Evolutionary conservation across 1,140 invertebrate species (phyloP).

Genomic region (Drosophila athabasca): DNA sequence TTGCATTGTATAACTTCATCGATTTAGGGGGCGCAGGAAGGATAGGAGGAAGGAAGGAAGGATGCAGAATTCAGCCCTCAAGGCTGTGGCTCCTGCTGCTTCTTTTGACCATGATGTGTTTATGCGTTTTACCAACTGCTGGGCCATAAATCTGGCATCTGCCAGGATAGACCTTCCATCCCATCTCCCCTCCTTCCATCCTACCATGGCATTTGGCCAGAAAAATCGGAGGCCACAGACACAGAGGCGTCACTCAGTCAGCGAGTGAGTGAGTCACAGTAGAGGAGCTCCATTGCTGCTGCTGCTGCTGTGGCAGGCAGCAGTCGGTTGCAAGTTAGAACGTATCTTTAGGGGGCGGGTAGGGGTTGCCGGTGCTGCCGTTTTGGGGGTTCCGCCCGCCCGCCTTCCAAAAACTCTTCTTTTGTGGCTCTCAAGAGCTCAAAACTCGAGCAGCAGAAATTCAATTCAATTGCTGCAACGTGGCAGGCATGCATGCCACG

Average conservation of each 20-base stretch:
- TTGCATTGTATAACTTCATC: constrained; percentile 39
- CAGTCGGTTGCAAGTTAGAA: constrained; percentile 40
- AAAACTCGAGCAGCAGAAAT: constrained; percentile 60
- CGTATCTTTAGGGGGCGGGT: not conserved
- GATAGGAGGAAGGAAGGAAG: too few relatives aligned
- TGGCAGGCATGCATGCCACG: constrained; percentile 24
- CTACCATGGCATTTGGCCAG: constrained; percentile 55
- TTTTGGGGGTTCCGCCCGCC: constrained; percentile 17
- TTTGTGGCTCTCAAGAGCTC: constrained; percentile 62
- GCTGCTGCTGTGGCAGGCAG: constrained; percentile 2
- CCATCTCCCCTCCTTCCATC: not conserved
- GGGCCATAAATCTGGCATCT: constrained; percentile 61
- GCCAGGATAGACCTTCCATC: not conserved
- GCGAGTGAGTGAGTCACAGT: not conserved
- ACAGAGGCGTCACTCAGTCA: constrained; percentile 46
- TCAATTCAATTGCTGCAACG: constrained; percentile 77
- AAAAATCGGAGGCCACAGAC: constrained; percentile 29
- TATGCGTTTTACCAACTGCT: constrained; percentile 56
- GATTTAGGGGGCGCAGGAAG: constrained; percentile 15
- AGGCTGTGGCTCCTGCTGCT: constrained; percentile 9
- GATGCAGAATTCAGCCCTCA: constrained; percentile 7
- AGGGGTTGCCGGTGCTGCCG: too few relatives aligned
- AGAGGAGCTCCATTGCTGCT: not conserved
- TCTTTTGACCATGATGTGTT: constrained; percentile 52
- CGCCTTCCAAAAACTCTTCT: constrained; percentile 29